A percentile compares a stretch with the other conserved stretches of the same genome.
phyloP scores from a whole-genome alignment of 2,888 invertebrate genomes.

The Xestia ashworthii region DNA sequence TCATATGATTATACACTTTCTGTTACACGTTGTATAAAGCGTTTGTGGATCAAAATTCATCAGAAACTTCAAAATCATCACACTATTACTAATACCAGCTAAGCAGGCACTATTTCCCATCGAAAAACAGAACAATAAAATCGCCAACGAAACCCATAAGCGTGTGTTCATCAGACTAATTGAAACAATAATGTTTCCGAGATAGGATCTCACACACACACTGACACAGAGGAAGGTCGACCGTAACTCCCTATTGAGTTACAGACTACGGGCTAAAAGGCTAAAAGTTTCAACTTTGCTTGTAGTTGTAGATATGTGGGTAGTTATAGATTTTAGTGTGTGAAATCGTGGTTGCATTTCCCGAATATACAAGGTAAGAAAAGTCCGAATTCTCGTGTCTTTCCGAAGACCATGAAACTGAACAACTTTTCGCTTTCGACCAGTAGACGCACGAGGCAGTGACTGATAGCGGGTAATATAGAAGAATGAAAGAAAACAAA shows the following conservation, averaged over 20 bases:
- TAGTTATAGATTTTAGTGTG: background rate
- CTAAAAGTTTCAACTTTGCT: constrained; percentile 23
- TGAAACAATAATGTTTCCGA: constrained; percentile 64
- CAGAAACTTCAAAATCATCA: background rate
- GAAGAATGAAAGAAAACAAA: no score
- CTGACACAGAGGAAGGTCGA: constrained; percentile 50
- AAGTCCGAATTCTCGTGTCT: no score
- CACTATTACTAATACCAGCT: background rate
- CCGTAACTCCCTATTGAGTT: constrained; percentile 50
- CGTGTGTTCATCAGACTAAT: constrained; percentile 54
- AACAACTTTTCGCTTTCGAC: no score
- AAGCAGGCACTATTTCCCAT: background rate
- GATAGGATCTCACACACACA: constrained; percentile 60
- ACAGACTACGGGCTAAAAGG: constrained; percentile 15
- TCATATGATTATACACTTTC: no score
- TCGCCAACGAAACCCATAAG: constrained; percentile 29
- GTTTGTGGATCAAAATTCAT: no score
- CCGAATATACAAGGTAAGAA: no score
- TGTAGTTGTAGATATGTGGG: background rate
- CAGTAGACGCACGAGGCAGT: no score
- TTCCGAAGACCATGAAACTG: no score
- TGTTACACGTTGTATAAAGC: no score
- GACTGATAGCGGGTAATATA: no score
- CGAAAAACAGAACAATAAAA: constrained; percentile 27
- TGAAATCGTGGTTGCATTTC: no score